These are phyloP conservation scores for Salmo trutta DNA, from an alignment of 2,797 vertebrate species.

Conservation along the genomic window DNA sequence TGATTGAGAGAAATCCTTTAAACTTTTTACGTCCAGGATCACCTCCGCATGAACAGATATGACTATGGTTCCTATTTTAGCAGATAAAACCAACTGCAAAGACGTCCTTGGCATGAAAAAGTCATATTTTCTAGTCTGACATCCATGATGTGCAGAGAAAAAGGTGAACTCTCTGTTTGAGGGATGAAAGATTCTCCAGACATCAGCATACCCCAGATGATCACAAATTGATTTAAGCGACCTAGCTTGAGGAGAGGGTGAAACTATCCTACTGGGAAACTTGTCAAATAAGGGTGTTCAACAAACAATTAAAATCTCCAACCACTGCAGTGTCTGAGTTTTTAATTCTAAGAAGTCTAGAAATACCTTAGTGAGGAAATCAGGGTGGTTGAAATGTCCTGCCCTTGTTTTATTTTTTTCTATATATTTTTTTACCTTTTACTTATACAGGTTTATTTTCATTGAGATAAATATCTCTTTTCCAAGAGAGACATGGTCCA, in stretches of 20 bases:
- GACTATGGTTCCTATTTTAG: conserved; percentile 1
- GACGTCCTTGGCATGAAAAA: not conserved
- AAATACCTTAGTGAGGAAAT: not conserved
- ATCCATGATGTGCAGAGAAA: not conserved
- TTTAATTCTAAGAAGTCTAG: too few species aligned
- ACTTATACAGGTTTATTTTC: too few species aligned
- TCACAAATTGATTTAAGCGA: not conserved
- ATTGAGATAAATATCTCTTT: too few species aligned
- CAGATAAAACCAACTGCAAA: not conserved
- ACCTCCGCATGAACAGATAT: conserved; percentile 2
- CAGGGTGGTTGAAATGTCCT: not conserved
- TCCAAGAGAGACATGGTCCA: too few species aligned
- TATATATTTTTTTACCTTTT: too few species aligned
- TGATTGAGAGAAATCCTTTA: conserved; percentile 3
- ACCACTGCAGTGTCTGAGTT: not conserved
- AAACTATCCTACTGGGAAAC: not conserved
- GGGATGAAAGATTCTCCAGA: not conserved
- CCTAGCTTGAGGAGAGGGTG: not conserved
- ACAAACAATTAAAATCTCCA: conserved; percentile 11
- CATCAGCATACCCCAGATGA: conserved; percentile 10
- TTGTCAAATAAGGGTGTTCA: conserved; percentile 4
- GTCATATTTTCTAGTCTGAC: not conserved
- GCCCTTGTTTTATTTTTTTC: not conserved
- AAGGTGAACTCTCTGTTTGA: not conserved
- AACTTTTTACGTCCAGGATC: not conserved